These are phyloP conservation scores for Prinia subflava DNA, from an alignment of 2,113 vertebrate genomes.

Conservation along the genomic window DNA sequence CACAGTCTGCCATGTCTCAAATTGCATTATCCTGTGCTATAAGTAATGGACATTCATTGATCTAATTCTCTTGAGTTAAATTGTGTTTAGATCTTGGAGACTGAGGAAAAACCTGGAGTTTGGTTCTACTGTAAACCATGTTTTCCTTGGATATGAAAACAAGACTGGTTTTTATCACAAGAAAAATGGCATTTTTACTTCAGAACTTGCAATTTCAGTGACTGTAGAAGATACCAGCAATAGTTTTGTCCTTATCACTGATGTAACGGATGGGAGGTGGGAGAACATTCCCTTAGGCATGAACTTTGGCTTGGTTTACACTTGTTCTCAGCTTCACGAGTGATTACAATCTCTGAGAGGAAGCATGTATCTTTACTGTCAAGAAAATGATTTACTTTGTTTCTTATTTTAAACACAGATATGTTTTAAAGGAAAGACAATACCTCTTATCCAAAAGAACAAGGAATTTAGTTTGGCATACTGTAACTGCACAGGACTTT, in stretches of 20 bases:
- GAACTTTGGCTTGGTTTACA: conserved; percentile 36
- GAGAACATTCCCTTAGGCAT: conserved; percentile 1
- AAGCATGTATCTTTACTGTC: not conserved
- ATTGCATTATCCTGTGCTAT: not conserved
- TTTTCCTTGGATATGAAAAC: not conserved
- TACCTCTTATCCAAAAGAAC: not conserved
- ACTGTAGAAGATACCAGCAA: not conserved
- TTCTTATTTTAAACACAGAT: conserved; percentile 47
- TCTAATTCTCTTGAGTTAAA: not conserved
- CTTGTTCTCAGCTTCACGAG: conserved; percentile 50
- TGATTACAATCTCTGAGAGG: conserved; percentile 29
- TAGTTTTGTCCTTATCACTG: not conserved
- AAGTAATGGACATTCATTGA: not conserved
- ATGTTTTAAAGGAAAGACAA: conserved; percentile 32
- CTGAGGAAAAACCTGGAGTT: not conserved
- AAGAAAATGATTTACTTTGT: conserved; percentile 52
- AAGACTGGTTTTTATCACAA: not conserved
- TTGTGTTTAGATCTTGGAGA: not conserved
- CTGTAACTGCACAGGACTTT: not conserved
- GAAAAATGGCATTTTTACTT: not conserved
- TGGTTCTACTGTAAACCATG: not conserved
- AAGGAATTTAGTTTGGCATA: not conserved
- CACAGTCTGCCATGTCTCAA: not conserved
- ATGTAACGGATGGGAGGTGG: not conserved
- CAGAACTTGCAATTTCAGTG: not conserved